Evolutionary conservation across 2,888 invertebrate genomes (phyloP), one percentile per base, ranked within the genome.

Genomic region (Podotricha telesiphe): DNA sequence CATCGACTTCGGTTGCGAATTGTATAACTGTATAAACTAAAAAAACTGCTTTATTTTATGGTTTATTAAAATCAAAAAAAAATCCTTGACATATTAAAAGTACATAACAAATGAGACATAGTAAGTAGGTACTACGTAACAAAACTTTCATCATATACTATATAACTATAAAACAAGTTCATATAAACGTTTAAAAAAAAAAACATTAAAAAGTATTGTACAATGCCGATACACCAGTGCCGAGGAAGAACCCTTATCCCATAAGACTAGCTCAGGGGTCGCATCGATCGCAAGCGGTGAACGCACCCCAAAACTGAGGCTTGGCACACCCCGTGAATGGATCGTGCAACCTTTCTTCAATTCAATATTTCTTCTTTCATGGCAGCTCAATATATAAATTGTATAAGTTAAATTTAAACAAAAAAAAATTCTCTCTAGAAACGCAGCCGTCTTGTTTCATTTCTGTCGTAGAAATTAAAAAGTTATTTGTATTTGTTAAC

Each of bases 201-300:
- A 7, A 3, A 42, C 8, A 59, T 22, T 59, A 59, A 22, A 42
- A 20, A 22, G 8, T 58, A 13, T 19, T 15, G n/a, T 45, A 22
- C 2, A 45, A 20, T n/a, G 22, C 22, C 22, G 37, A 48, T 19
- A 48, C 17, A 50, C 22, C n/a, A 20, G 62, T 20, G 34, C 34
- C 34, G 37, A 62, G 34, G 37, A 50, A 37, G 34, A 37, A 50
- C 50, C 62, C 62, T 34, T 62, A 50, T 48, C 48, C 55, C 48
- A 19, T 48, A 37, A 62, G 62, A 48, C 48, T 62, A 83, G 81
- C 83, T 82, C 86, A 84, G 81, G 67, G 69, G 71, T 66, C 69
- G 86, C 85, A 91, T 91, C 91, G 92, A 92, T 92, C 90, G 91
- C 83, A 81, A 82, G 85, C 87, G 87, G 87, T 86, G 86, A 89